Conservation (phyloP, 2,888 invertebrate genomes). For the Asteroscopus sphinx region DNA sequence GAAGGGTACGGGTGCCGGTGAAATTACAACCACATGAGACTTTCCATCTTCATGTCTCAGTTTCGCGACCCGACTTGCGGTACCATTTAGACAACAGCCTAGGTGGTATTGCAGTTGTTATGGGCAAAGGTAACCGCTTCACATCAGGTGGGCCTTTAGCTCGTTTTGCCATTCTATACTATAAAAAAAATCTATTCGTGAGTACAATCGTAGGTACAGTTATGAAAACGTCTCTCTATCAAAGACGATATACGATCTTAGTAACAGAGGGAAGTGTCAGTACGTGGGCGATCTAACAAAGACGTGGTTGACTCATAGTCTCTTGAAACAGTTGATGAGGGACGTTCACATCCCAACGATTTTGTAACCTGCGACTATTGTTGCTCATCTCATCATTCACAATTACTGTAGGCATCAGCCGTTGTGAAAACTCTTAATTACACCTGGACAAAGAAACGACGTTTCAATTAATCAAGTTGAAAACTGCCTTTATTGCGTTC, state of each 20-base stretch:
- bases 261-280: conserved; percentile 46
- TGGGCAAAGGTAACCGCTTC: too few relatives aligned
- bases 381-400: conserved; percentile 46
- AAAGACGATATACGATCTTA: conserved; percentile 26
- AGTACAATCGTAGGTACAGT: too few relatives aligned
- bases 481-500: conserved; percentile 41
- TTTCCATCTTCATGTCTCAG: too few relatives aligned
- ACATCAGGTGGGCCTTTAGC: too few relatives aligned
- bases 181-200: too few relatives aligned
- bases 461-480: conserved; percentile 33
- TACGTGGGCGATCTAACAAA: conserved; percentile 61
- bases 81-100: too few relatives aligned
- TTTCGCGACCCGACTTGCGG: too few relatives aligned
- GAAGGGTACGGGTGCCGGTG: too few relatives aligned
- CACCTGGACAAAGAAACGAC: conserved; percentile 44
- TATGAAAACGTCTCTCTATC: too few relatives aligned
- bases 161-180: too few relatives aligned
- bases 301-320: conserved; percentile 59
- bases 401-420: conserved; percentile 42
- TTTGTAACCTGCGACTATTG: conserved; percentile 49
- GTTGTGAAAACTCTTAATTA: conserved; percentile 60
- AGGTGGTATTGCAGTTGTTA: too few relatives aligned
- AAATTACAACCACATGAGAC: too few relatives aligned
- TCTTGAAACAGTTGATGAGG: conserved; percentile 55
- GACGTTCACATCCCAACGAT: conserved; percentile 61